These are phyloP conservation scores for Sardinella longiceps DNA, from an alignment of 2,797 vertebrate genomes.

Conservation along the genomic window DNA sequence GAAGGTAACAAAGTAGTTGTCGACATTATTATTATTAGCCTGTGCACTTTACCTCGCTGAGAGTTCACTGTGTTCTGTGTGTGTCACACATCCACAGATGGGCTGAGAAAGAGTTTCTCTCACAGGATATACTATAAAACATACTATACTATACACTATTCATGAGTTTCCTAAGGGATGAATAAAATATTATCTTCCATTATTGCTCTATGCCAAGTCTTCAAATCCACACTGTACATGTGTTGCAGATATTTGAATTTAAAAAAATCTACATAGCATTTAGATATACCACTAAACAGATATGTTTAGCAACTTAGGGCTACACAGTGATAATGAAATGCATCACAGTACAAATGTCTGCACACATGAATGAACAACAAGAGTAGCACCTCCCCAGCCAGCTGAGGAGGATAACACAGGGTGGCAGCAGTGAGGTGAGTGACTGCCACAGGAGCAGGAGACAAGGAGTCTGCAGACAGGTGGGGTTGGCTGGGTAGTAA, in stretches of 20 bases:
- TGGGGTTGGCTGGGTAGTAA: not conserved
- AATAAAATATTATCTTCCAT: no score
- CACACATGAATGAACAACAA: not conserved
- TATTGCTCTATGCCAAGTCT: not conserved
- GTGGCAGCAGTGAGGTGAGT: constrained; percentile 41
- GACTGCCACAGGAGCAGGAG: not conserved
- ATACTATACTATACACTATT: no score
- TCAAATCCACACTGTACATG: not conserved
- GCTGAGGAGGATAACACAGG: constrained; percentile 30
- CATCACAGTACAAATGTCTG: not conserved
- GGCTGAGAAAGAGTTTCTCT: no score
- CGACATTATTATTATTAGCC: no score
- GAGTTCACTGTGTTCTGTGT: no score
- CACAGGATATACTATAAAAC: no score
- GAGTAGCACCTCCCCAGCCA: not conserved
- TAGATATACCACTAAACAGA: not conserved
- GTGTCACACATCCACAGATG: no score
- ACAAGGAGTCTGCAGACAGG: constrained; percentile 9
- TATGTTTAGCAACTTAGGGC: not conserved
- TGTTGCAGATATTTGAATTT: no score
- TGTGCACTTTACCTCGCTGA: no score
- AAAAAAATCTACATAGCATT: not conserved
- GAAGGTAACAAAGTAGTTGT: not conserved
- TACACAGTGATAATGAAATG: not conserved
- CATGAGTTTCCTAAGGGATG: no score